Percentiles rank a stretch among this genome's conserved stretches.
phyloP scores from a whole-genome alignment of 2,797 vertebrate species.

The Rhinella marina region DNA sequence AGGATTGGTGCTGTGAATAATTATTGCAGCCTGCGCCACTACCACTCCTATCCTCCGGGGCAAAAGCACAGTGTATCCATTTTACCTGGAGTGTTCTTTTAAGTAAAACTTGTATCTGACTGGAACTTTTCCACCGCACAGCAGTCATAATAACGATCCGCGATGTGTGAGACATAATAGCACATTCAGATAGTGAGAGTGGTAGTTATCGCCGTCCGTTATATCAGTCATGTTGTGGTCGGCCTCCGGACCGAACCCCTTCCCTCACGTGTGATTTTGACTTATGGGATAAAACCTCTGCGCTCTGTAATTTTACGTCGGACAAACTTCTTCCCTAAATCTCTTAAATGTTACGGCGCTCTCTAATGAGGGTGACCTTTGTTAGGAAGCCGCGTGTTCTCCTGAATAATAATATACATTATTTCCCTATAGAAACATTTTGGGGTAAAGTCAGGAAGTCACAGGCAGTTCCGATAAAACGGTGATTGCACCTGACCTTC shows the following conservation, averaged over 20 bases:
- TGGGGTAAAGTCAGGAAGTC: not conserved
- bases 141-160: not conserved
- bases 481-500: slow-evolving; percentile 13
- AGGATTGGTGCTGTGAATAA: too few species aligned
- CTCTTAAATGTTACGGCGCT: slow-evolving; percentile 37
- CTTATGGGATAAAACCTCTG: slow-evolving; percentile 5
- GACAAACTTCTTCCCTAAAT: slow-evolving; percentile 32
- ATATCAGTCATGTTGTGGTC: not conserved
- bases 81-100: not conserved
- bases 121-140: not conserved
- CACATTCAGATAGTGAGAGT: not conserved
- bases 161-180: not conserved
- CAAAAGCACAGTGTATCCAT: too few species aligned
- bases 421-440: slow-evolving; percentile 25
- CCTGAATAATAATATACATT: slow-evolving; percentile 37
- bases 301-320: slow-evolving; percentile 34
- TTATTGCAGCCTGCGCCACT: too few species aligned
- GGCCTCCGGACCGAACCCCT: too few species aligned
- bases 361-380: slow-evolving; percentile 52
- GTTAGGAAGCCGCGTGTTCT: slow-evolving; percentile 22
- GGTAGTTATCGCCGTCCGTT: not conserved
- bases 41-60: too few species aligned
- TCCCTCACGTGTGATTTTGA: not conserved
- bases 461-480: not conserved
- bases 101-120: not conserved